These are phyloP conservation scores for Nothocercus julius DNA, from an alignment of 2,113 vertebrate species.

Conservation along the genomic window DNA sequence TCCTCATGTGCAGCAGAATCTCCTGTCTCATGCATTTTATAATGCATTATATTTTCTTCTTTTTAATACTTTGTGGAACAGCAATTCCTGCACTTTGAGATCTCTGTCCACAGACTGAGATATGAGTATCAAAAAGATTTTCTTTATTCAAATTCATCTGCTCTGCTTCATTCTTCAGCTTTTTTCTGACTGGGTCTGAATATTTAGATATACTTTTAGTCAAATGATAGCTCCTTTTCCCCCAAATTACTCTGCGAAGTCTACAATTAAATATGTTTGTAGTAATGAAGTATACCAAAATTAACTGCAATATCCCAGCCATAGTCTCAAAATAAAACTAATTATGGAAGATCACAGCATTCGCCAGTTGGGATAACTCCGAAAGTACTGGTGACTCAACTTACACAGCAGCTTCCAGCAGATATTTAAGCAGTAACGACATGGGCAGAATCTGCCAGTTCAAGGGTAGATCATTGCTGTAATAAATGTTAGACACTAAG, in stretches of 20 bases:
- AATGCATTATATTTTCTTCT: background rate
- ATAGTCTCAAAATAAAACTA: background rate
- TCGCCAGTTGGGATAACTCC: background rate
- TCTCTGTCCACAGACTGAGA: background rate
- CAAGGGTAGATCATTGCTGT: slow-evolving; percentile 4
- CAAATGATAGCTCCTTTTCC: background rate
- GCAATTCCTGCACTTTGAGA: background rate
- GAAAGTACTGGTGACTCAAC: slow-evolving; percentile 17
- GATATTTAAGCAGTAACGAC: slow-evolving; percentile 1
- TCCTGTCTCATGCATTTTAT: background rate
- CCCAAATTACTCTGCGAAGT: background rate
- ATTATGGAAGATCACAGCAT: accelerated
- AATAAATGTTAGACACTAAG: slow-evolving; percentile 30
- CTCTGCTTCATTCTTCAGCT: background rate
- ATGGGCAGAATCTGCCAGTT: slow-evolving; percentile 48
- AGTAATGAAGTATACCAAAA: background rate
- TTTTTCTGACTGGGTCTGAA: background rate
- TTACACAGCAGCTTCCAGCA: slow-evolving; percentile 23
- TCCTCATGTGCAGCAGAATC: background rate
- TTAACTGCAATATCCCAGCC: background rate
- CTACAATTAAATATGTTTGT: background rate
- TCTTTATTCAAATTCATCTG: background rate
- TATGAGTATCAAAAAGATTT: background rate
- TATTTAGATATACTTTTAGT: background rate
- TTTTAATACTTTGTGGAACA: background rate